A percentile compares a stretch with the other conserved stretches of the same genome.
These are phyloP conservation scores for Perodicticus potto DNA, from an alignment of 2,797 vertebrate genomes.

Conservation along the genomic window DNA sequence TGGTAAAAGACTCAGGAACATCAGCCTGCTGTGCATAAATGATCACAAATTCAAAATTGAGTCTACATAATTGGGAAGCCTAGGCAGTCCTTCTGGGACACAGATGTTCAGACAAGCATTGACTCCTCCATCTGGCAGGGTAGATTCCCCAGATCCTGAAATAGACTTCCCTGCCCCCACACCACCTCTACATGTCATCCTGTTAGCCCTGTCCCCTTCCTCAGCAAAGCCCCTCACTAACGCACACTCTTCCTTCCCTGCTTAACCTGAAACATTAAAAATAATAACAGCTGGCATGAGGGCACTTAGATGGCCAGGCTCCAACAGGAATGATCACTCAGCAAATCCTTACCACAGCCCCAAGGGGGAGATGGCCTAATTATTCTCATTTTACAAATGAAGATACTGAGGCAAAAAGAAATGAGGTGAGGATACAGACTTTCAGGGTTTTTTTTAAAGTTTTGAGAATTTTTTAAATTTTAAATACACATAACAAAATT, in stretches of 20 bases:
- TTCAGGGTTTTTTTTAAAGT: neutral
- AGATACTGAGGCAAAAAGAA: neutral
- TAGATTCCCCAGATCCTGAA: neutral
- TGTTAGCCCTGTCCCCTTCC: neutral
- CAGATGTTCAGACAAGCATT: neutral
- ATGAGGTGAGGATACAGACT: neutral
- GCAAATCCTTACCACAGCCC: neutral
- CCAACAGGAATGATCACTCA: rapidly evolving
- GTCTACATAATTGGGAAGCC: neutral
- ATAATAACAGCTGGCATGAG: rapidly evolving
- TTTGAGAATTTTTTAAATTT: neutral
- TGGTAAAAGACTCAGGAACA: neutral
- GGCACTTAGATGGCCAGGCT: neutral
- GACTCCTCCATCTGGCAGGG: neutral
- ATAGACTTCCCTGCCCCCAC: neutral
- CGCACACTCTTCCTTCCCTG: neutral
- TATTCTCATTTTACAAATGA: neutral
- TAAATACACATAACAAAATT: neutral
- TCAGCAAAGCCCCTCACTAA: neutral
- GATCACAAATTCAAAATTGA: neutral
- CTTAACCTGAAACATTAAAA: neutral
- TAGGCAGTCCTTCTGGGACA: neutral
- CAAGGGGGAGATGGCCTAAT: neutral
- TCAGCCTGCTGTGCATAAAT: neutral
- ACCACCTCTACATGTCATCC: neutral